Base-by-base conservation (phyloP, 2,888 invertebrate species). In the Platycheirus albimanus region DNA sequence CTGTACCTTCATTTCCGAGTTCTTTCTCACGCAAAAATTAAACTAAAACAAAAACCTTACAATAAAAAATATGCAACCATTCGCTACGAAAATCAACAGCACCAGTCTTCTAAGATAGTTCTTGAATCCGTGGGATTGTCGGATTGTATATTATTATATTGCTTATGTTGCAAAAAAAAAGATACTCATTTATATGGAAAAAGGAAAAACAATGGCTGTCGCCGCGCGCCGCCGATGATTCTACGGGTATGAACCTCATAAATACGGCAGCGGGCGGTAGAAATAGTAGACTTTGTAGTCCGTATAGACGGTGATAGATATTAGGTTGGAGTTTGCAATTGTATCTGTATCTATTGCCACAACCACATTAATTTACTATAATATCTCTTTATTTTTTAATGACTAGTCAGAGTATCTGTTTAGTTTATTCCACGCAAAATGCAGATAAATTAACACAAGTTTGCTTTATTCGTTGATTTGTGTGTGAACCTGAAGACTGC, bases 21-120 rank as follows among this genome's bases (percentile, higher is more conserved):
- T 47, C 10, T 76, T 69, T 76, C 75, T 76, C 76, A 76, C 76
- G 52, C 63, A 61, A 36, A 74, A 67, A 66, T 49, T 45, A 56
- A 74, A 49, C 10, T 15, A 24, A 56, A 56, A 56, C 15, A 63
- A 56, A 52, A 45, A 30, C 43, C 7, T 30, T 49, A 58, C 20
- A 58, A 69, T 45, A 33, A 33, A 24, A 15, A 45, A 41, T 24
- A 58, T 76, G 47, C 63, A 61, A 78, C 36, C 51, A 13, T 78
- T 61, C 36, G 64, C 43, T 43, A 49, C 49, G 77, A 56, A 58
- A 66, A 33, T 36, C 15, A 69, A 10, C 51, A 49, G 11, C 11
- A 13, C n/a, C 28, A 33, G 28, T 20, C 0, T 38, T 20, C 0
- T 38, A 7, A 51, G 51, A 41, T 43, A 10, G 43, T 74, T 79